Percentiles rank a stretch among this genome's conserved stretches.
phyloP scores from a whole-genome alignment of 2,888 invertebrate genomes.

The Amphimallon solstitiale region DNA sequence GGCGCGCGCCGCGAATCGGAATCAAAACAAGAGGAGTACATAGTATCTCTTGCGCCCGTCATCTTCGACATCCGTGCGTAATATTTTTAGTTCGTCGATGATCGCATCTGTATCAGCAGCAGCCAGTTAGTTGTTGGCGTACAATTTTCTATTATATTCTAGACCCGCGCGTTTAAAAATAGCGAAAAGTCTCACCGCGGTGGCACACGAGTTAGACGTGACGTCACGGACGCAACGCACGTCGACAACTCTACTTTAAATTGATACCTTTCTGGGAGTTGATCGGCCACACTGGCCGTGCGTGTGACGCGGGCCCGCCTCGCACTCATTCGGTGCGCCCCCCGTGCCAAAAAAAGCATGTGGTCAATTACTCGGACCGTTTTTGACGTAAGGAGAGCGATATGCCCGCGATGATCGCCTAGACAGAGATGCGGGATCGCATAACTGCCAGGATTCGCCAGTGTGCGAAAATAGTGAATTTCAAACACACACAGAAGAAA shows the following conservation, averaged over 20 bases:
- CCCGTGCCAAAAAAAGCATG: constrained; percentile 46
- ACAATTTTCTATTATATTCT: constrained; percentile 50
- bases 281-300: constrained; percentile 42
- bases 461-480: constrained; percentile 47
- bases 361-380: constrained; percentile 36
- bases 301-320: constrained; percentile 43
- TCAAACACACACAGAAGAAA: constrained; percentile 37
- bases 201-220: constrained; percentile 51
- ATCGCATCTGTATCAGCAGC: constrained; percentile 33
- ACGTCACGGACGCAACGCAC: constrained; percentile 50
- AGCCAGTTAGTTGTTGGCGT: too few species aligned
- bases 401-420: constrained; percentile 37
- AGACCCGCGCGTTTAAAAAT: constrained; percentile 53
- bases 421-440: constrained; percentile 40
- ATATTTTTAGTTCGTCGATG: constrained; percentile 34
- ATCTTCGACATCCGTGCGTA: constrained; percentile 18
- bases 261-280: constrained; percentile 57
- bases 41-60: background rate
- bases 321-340: constrained; percentile 42
- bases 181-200: constrained; percentile 48
- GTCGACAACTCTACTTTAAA: constrained; percentile 48
- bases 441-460: constrained; percentile 44
- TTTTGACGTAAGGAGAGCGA: constrained; percentile 17
- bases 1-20: constrained; percentile 23
- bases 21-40: constrained; percentile 28